phyloP scores from a whole-genome alignment of 2,113 vertebrate genomes.

The Monopterus albus region DNA sequence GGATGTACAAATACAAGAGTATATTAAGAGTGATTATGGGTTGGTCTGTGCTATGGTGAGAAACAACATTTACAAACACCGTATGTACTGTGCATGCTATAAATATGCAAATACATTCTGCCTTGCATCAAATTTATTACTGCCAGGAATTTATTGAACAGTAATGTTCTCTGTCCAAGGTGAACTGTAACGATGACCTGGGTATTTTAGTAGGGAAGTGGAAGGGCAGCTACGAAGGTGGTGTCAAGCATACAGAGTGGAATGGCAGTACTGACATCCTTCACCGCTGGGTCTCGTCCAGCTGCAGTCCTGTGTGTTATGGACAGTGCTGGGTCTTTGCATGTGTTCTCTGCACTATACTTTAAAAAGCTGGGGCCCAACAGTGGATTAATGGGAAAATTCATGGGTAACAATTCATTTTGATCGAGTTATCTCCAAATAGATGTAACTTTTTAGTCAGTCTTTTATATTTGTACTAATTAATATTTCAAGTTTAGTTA shows the following conservation, averaged over 20 bases:
- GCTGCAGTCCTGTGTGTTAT: constrained; percentile 59
- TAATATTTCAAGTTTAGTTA: neutral
- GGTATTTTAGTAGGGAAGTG: constrained; percentile 66
- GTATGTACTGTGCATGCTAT: too few species aligned
- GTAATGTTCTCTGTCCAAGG: constrained; percentile 37
- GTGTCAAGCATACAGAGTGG: constrained; percentile 63
- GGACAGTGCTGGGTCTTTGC: constrained; percentile 78
- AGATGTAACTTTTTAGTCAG: too few species aligned
- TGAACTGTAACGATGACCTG: constrained; percentile 68
- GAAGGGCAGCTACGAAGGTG: constrained; percentile 52
- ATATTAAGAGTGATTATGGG: constrained; percentile 71
- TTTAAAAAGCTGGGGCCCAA: neutral
- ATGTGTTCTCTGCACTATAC: constrained; percentile 68
- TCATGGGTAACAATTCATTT: neutral
- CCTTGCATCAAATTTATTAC: too few species aligned
- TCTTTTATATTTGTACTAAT: neutral
- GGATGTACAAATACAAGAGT: constrained; percentile 59
- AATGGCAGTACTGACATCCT: constrained; percentile 69
- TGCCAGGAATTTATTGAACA: too few species aligned
- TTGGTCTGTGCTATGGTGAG: constrained; percentile 74
- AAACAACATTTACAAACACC: too few species aligned
- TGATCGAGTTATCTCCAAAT: too few species aligned
- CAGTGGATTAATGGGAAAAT: neutral
- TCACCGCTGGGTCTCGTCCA: constrained; percentile 48
- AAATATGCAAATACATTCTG: too few species aligned